Base-by-base conservation (phyloP, 2,113 vertebrate species). In the Nesoenas mayeri region DNA sequence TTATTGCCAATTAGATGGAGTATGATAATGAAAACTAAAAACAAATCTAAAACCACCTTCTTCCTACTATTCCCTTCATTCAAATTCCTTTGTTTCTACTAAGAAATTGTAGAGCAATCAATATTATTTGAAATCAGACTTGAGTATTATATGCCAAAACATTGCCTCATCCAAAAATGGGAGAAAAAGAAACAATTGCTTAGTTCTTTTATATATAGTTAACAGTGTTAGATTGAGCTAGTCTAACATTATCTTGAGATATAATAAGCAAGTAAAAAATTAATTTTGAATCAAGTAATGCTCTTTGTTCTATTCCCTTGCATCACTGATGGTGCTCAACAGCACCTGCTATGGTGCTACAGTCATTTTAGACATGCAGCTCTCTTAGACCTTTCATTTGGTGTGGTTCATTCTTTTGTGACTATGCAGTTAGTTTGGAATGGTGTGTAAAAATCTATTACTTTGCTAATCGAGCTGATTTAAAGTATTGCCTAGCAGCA, bases 271-370 rank as follows among this genome's bases (percentile, higher is more conserved):
- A 81, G 20, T 91, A 94, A 95, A 95, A 47, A 86, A 75, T 29
- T 31, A 89, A 78, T 86, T 69, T 67, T 96, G 81, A 95, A 93
- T 84, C 86, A 95, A 89, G 94, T 85, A 58, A 73, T 67, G 44
- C 79, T 26, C 75, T 91, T 95, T 78, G 48, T 72, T 75, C 73
- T 66, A 34, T 89, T 95, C 91, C 89, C 85, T 88, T 92, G 32
- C 28, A 70, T 48, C 61, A 36, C 21, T 91, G 65, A 74, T 78
- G 54, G 47, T 87, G 58, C 34, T 92, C 58, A 79, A 38, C 26
- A 74, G 26, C 48, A 86, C 42, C 47, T 95, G 66, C 51, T 93
- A 31, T 77, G 82, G 47, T 90, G 42, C 34, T 72, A 28, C 22
- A 50, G 22, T 69, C 51, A 89, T 78, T 93, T 91, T 65, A 93